Evolutionary conservation across 2,797 vertebrate species (phyloP), one percentile per base, ranked within the genome.

Genomic region (Tolypeutes matacus): DNA sequence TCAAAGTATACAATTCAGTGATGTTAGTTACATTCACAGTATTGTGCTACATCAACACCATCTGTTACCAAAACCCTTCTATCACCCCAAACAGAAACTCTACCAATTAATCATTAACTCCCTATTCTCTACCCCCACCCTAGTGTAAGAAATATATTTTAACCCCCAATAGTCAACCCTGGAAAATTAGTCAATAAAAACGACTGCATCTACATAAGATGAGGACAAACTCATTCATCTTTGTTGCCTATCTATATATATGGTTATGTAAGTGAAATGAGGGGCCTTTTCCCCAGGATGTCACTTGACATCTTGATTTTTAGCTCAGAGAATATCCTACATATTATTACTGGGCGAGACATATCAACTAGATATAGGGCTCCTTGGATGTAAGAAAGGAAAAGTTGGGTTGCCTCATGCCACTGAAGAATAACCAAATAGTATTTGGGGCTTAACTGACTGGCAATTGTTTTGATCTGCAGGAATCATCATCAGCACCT

Each of bases 401-500:
- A 93, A 88, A 70, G 23, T 42, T 93, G 60, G 34, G 27, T 42
- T 96, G 70, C 9, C 5, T 27, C 5, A 67, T 76, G 20, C 49
- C 27, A 58, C 27, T 85, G 39, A 95, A 58, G 27, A 95, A 91
- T 80, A 75, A 86, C 10, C 5, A 67, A 84, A 39, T 4, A 49
- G 7, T 92, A 78, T 96, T 64, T 95, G 56, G 51, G 21, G 14
- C 56, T 85, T 93, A 65, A 58, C n/a, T 96, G 42, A 97, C 70
- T 70, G 7, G 27, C 49, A 76, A 25, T 88, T 92, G 73, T 92
- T 97, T 97, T 85, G 72, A 86, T 91, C 80, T 92, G 14, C 92
- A 98, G 98, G 70, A 83, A 77, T 93, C 78, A 94, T 84, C 86
- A 84, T 73, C 96, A 94, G 73, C 86, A 95, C 51, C 58, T 39